Conservation (phyloP, 2,888 invertebrate genomes). For the Charanyca ferruginea region DNA sequence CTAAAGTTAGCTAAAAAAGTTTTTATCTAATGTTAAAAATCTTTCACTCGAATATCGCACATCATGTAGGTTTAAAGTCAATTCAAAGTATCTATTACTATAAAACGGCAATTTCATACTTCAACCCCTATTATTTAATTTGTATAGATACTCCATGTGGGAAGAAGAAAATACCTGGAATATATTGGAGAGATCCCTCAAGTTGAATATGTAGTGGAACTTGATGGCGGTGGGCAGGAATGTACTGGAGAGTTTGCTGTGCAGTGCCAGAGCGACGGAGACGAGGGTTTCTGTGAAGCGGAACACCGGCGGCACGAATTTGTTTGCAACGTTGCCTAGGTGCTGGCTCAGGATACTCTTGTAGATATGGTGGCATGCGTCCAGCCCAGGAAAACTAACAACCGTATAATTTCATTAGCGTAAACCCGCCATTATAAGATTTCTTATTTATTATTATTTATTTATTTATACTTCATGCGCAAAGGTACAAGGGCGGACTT, state of each 20-base stretch:
- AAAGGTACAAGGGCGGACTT: too few relatives aligned
- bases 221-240: constrained; percentile 98
- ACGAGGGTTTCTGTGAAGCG: constrained; percentile 92
- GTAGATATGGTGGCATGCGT: constrained; percentile 96
- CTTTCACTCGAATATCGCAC: too few relatives aligned
- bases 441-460: too few relatives aligned
- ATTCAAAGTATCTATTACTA: too few relatives aligned
- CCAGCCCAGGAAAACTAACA: constrained; percentile 95
- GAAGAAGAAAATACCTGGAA: constrained; percentile 94
- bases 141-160: background rate
- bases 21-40: too few relatives aligned
- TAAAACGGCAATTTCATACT: too few relatives aligned
- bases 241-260: constrained; percentile 93
- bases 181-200: constrained; percentile 97
- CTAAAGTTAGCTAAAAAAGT: too few relatives aligned
- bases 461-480: too few relatives aligned
- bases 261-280: constrained; percentile 94
- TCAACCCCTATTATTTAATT: background rate
- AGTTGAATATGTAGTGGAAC: constrained; percentile 98
- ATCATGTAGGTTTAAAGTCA: too few relatives aligned
- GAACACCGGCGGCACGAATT: constrained; percentile 92
- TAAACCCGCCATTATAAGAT: too few relatives aligned
- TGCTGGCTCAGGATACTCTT: constrained; percentile 96
- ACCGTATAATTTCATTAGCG: background rate
- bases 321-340: constrained; percentile 92